Conservation (phyloP, 92 coral and sea anemone species). For the Palythoa grandis region DNA sequence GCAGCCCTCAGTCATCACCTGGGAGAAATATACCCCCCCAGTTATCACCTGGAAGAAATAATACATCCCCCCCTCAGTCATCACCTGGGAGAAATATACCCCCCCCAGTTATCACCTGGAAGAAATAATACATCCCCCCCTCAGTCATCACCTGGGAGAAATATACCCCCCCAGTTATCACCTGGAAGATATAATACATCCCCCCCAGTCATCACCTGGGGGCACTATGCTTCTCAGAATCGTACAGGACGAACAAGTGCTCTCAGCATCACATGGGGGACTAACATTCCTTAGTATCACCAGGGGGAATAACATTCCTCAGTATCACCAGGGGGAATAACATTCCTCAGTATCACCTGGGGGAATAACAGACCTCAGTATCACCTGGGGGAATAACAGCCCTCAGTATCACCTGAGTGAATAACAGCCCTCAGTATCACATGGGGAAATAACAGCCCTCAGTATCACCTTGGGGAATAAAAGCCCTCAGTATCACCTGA, state of each 20-base stretch:
- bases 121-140: no score
- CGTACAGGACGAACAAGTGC: background rate
- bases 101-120: background rate
- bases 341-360: background rate
- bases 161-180: background rate
- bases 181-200: no score
- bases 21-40: background rate
- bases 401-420: no score
- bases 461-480: background rate
- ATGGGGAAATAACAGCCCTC: background rate
- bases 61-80: no score
- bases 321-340: background rate
- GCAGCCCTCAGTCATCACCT: background rate
- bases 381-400: no score
- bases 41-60: background rate
- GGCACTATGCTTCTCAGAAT: background rate
- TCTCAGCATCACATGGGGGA: background rate
- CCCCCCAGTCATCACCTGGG: no score
- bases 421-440: background rate
- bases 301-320: background rate
- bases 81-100: no score
- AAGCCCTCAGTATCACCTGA: background rate
- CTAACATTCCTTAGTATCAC: background rate
- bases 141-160: no score
- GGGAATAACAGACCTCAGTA: no score